Base-by-base conservation (phyloP, 2,797 vertebrate genomes). In the Sebastes nivosus region DNA sequence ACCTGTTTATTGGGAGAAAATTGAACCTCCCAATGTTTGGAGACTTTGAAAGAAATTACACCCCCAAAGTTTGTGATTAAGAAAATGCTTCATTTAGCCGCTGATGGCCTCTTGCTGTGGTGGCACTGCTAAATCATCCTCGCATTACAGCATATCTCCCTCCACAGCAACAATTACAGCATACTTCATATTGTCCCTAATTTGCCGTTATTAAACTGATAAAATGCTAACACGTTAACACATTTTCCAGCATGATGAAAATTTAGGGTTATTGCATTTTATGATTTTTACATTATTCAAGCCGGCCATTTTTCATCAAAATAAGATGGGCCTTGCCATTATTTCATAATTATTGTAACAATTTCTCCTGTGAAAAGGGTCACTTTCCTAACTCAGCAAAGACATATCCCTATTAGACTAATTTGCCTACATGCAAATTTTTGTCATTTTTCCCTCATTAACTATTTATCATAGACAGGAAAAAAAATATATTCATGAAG, bases 361-460 rank as follows among this genome's bases (percentile, higher is more conserved):
- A 89, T 97, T 96, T 96, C 94, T 95, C 95, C 86, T 94, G 93
- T 92, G 79, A 92, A 95, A 96, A 97, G 97, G 97, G 97, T 99
- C 97, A 98, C 96, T 98, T 98, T 98, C 94, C 95, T 85, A 95
- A 97, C 96, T 97, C 94, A 95, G 94, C 95, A 95, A 97, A 97
- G 97, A 96, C 94, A 96, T 97, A 95, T 94, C 93, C 97, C 94
- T 97, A 96, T 97, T 97, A 97, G 96, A 98, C 96, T 97, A 97
- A 98, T 99, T 97, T 99, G 95, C 96, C 96, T 97, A 97, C 96
- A 97, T 98, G 97, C 96, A 98, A 97, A 97, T 98, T 97, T 95
- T 97, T 98, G 97, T 98, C 97, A 98, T 97, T 98, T 99, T 97
- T 96, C 93, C 94, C 95, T 97, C 96, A 98, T 99, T 98, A 99